phyloP scores from a whole-genome alignment of 2,888 invertebrate species.

The Polyommatus iphigenia region DNA sequence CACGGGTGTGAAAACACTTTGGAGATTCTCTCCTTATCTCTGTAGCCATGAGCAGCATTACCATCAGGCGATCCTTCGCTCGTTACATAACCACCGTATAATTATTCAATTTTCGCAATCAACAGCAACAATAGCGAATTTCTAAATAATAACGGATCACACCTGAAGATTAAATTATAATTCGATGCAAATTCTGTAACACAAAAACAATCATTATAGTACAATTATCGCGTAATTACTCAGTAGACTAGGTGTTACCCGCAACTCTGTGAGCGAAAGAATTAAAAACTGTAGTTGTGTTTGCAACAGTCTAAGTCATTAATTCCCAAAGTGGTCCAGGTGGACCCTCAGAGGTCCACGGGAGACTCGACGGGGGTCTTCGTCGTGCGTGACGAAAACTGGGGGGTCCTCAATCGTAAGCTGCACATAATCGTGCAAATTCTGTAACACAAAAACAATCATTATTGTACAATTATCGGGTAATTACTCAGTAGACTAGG shows the following conservation, averaged over 20 bases:
- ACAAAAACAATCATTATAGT: constrained; percentile 18
- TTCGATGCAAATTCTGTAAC: constrained; percentile 4
- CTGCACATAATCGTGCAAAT: neutral
- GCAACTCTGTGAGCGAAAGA: no score
- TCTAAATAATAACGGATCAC: constrained; percentile 28
- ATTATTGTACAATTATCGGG: neutral
- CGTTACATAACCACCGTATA: neutral
- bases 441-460: constrained; percentile 2
- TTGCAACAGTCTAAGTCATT: no score
- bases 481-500: neutral
- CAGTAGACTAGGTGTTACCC: no score
- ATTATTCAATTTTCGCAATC: constrained; percentile 15
- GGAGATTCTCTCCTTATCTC: no score
- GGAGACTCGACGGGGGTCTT: no score
- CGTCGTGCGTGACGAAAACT: no score
- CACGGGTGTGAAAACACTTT: no score
- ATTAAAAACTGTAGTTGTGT: no score
- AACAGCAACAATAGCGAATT: constrained; percentile 23
- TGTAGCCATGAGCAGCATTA: neutral
- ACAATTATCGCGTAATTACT: neutral
- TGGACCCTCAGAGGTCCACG: no score
- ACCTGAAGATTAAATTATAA: constrained; percentile 17
- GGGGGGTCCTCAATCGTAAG: no score
- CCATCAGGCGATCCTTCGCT: neutral
- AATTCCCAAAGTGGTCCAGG: no score